These are phyloP conservation scores for Sarcophaga carnaria DNA, from an alignment of 2,888 invertebrate genomes.

Conservation along the genomic window DNA sequence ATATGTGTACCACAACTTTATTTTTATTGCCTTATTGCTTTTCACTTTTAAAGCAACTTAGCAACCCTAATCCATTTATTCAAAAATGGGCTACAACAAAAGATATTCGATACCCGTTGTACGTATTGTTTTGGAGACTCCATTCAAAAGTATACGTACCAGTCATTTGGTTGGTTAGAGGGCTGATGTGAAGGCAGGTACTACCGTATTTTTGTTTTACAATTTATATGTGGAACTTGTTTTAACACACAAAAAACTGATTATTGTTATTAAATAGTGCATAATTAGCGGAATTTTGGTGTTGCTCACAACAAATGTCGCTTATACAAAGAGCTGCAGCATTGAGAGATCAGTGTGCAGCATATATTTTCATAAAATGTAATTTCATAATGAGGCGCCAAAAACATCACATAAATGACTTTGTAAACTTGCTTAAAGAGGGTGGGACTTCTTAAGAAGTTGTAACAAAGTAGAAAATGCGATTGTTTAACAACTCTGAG, in stretches of 20 bases:
- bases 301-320: not conserved
- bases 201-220: not conserved
- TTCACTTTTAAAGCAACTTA: not conserved
- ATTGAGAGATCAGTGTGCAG: too few species aligned
- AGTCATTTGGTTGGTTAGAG: too few species aligned
- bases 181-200: too few species aligned
- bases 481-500: too few species aligned
- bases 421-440: too few species aligned
- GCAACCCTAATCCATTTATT: not conserved
- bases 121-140: too few species aligned
- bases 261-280: conserved; percentile 60
- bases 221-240: conserved; percentile 53
- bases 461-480: too few species aligned
- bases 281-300: conserved; percentile 57
- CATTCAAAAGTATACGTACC: too few species aligned
- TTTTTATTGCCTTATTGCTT: not conserved
- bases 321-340: too few species aligned
- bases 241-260: conserved; percentile 4
- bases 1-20: too few species aligned
- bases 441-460: too few species aligned
- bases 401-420: conserved; percentile 23
- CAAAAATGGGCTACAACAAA: not conserved
- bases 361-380: conserved; percentile 16
- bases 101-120: too few species aligned
- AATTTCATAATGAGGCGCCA: conserved; percentile 66